Base-by-base conservation (phyloP, 1,140 invertebrate species). In the Cotesia chilonis region DNA sequence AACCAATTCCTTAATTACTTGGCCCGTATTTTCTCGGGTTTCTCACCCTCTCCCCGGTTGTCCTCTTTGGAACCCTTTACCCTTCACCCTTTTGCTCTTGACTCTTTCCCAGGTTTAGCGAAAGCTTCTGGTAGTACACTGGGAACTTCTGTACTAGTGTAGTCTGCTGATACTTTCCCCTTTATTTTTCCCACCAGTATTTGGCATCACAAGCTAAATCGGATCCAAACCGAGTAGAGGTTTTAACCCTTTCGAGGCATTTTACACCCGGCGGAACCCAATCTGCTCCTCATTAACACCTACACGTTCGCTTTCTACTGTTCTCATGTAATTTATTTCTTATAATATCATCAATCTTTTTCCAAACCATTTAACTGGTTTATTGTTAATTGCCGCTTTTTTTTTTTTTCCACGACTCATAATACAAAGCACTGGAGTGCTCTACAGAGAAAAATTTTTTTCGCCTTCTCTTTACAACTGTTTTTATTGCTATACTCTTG, bases 1-100 rank as follows among this genome's bases (percentile, higher is more conserved):
- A 83, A 84, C 82, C 78, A 77, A 84, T 82, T 82, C 76, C 78
- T 81, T 83, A 82, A 83, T 83, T 83, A 83, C 80, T 78, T 78
- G 73, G 77, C 80, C 72, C 77, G 76, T 75, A 81, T 83, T 81
- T 81, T 74, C 59, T 64, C 75, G 54, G 55, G 47, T 54, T 28
- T 79, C 71, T 72, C 73, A 9, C 67, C 75, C 12, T 68, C 63
- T 63, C 28, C 66, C 41, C 63, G 37, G 35, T 55, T 9, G 6
- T 47, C 41, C 10, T 9, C 41, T 10, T 47, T 10, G 10, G 10
- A 6, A 47, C 41, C 10, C 41, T 47, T 63, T 71, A 52, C 74
- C 66, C 72, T 74, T 76, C 61, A 65, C 70, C 66, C 59, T 66
- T 28, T 5, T 51, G 65, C 70, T 65, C 68, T 52, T 71, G 5